Conservation (phyloP, 2,888 invertebrate species). For the Heteromurus nitidus region DNA sequence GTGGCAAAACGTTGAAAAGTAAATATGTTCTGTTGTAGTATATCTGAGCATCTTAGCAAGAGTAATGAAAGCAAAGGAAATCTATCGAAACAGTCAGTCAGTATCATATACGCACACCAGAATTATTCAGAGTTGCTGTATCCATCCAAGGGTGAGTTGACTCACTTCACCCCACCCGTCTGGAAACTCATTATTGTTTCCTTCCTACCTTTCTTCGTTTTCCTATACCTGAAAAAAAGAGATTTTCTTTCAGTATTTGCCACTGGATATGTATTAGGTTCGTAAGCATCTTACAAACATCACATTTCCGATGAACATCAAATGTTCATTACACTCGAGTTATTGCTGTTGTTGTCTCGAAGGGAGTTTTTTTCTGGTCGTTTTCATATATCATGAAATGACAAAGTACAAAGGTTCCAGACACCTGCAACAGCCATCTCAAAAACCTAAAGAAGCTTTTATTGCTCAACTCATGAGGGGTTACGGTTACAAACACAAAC, state of each 20-base stretch:
- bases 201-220: too few relatives aligned
- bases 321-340: slow-evolving; percentile 36
- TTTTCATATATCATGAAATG: slow-evolving; percentile 55
- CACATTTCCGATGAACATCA: slow-evolving; percentile 52
- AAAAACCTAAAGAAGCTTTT: slow-evolving; percentile 54
- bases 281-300: too few relatives aligned
- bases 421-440: slow-evolving; percentile 59
- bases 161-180: background rate
- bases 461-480: slow-evolving; percentile 61
- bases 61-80: too few relatives aligned
- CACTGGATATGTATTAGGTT: too few relatives aligned
- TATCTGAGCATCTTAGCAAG: too few relatives aligned
- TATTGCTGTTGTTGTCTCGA: slow-evolving; percentile 22
- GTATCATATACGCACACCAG: too few relatives aligned
- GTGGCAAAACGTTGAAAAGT: slow-evolving; percentile 18
- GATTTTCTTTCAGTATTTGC: slow-evolving; percentile 39
- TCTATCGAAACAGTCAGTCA: too few relatives aligned
- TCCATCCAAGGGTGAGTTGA: too few relatives aligned
- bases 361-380: slow-evolving; percentile 40
- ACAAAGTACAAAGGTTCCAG: slow-evolving; percentile 55
- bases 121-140: too few relatives aligned
- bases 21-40: too few relatives aligned
- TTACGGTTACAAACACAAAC: slow-evolving; percentile 62
- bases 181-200: background rate
- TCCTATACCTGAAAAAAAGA: too few relatives aligned